Evolutionary conservation across 2,888 invertebrate genomes (phyloP).

Genomic region (Norana najaformis): DNA sequence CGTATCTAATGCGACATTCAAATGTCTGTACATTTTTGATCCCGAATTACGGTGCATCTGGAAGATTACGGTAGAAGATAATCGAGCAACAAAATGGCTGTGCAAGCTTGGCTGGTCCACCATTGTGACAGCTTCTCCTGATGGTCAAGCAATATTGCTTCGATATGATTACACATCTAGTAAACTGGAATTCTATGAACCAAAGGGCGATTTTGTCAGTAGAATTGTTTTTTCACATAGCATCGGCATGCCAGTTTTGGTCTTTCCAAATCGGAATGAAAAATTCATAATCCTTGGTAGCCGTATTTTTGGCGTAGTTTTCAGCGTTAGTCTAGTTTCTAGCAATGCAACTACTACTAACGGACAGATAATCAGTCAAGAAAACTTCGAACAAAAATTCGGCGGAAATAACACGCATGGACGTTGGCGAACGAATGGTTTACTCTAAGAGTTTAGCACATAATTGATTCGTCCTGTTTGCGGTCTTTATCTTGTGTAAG

Average conservation of each 20-base stretch:
- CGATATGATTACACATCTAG: background rate
- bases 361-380: background rate
- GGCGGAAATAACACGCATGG: no score
- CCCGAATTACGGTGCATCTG: background rate
- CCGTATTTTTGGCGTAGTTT: rapidly evolving
- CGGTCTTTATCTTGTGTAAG: no score
- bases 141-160: background rate
- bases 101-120: background rate
- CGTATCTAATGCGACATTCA: background rate
- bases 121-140: background rate
- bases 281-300: no score
- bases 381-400: no score
- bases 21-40: background rate
- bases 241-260: background rate
- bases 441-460: no score
- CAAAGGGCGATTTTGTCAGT: background rate
- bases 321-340: background rate
- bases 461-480: no score
- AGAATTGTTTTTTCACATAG: background rate
- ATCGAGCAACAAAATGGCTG: background rate
- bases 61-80: background rate
- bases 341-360: no score
- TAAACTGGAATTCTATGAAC: background rate
- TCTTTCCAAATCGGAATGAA: background rate
- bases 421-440: no score